Percentiles rank a stretch among this genome's conserved stretches.
Conservation (phyloP, 2,113 vertebrate species). For the Halcyon malimbica region DNA sequence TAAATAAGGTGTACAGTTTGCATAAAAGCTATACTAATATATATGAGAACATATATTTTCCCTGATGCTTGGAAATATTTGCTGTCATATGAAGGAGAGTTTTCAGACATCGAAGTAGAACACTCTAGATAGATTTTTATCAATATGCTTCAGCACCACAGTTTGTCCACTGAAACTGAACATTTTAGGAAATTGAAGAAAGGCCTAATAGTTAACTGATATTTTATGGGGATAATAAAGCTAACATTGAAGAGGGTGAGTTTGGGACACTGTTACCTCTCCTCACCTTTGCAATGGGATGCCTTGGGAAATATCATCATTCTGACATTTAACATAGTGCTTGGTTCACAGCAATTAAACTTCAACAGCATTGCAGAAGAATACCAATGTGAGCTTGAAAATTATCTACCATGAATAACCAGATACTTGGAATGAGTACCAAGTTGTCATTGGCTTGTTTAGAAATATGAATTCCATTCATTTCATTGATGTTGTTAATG, state of each 20-base stretch:
- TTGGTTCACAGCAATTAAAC: background rate
- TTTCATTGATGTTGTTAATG: background rate
- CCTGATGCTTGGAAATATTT: background rate
- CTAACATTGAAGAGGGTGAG: background rate
- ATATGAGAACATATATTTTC: background rate
- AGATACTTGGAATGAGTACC: background rate
- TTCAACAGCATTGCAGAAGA: background rate
- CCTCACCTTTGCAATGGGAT: background rate
- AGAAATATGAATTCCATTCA: background rate
- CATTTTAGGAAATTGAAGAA: background rate
- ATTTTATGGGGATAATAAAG: background rate
- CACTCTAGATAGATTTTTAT: background rate
- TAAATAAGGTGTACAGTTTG: background rate
- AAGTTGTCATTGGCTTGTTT: background rate
- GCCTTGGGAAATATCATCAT: background rate
- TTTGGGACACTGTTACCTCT: background rate
- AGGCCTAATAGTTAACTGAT: background rate
- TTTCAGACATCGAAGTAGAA: background rate
- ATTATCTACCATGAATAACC: background rate
- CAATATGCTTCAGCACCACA: background rate
- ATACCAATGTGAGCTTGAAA: background rate
- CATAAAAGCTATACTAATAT: background rate
- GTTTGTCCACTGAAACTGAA: background rate
- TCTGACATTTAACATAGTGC: background rate
- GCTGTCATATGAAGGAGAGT: background rate